A percentile compares a stretch with the other conserved stretches of the same genome.
Evolutionary conservation across 23 tunicate species (phyloP).

Genomic region (Aplidium turbinatum): DNA sequence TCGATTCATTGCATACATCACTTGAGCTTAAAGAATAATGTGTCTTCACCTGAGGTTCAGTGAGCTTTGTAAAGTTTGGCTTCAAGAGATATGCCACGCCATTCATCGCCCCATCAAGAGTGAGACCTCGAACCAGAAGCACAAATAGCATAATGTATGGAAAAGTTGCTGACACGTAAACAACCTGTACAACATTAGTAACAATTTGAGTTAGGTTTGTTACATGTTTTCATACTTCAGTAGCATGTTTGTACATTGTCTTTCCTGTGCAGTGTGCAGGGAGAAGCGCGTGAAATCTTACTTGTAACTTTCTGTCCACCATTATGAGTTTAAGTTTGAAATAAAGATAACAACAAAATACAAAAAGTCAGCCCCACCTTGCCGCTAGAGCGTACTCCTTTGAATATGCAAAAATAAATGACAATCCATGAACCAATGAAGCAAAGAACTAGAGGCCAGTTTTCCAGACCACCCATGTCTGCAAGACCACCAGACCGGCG

Average conservation of each 20-base stretch:
- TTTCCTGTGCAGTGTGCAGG: too few relatives aligned
- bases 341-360: too few relatives aligned
- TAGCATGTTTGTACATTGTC: too few relatives aligned
- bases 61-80: slow-evolving; percentile 18
- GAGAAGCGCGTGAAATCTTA: too few relatives aligned
- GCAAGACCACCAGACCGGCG: slow-evolving; percentile 53
- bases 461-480: slow-evolving; percentile 57
- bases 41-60: slow-evolving; percentile 13
- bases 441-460: slow-evolving; percentile 74
- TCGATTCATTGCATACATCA: too few relatives aligned
- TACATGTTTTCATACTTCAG: too few relatives aligned
- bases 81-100: slow-evolving; percentile 19
- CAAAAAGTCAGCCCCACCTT: slow-evolving; percentile 36
- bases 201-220: too few relatives aligned
- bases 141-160: slow-evolving; percentile 33
- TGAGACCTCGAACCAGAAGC: slow-evolving; percentile 19
- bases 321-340: too few relatives aligned
- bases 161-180: slow-evolving; percentile 31
- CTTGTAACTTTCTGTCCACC: too few relatives aligned
- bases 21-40: too few relatives aligned
- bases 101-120: slow-evolving; percentile 24
- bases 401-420: slow-evolving; percentile 69
- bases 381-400: slow-evolving; percentile 80
- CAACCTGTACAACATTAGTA: too few relatives aligned
- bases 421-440: slow-evolving; percentile 64